Evolutionary conservation across 2,113 vertebrate genomes (phyloP), one percentile per base, ranked within the genome.

Genomic region (Gavialis gangeticus): DNA sequence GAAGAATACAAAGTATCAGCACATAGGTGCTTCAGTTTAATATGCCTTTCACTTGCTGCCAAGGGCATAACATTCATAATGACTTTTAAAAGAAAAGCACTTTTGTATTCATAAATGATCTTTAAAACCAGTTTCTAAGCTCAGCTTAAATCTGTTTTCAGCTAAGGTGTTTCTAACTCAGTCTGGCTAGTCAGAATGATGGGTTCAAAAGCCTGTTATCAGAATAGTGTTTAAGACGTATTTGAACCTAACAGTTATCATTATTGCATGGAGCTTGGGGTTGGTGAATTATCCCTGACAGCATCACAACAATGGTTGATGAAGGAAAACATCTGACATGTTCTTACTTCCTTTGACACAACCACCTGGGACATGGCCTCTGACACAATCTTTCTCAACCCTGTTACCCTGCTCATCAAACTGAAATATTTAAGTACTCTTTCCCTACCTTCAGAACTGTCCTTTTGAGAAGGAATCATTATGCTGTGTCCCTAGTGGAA

Each of bases 311-410:
- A 0, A 71, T 10, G 9, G 54, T 12, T 84, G 62, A 21, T 71
- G 87, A 85, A 28, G 13, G n/a, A 55, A 83, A 92, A 55, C 6
- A 18, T 75, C 58, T 76, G 57, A 34, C 62, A 21, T 2, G 1
- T 7, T 37, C 6, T 67, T 19, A n/a, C 13, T 77, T 81, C 5
- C 12, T 2, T 13, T 57, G 64, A 9, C 27, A 60, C 8, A 1
- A 9, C 10, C 3, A 1, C 17, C 0, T 30, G 21, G 73, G 15
- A 56, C 27, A 19, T 1, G 2, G 28, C 28, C n/a, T 84, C 34
- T 91, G 75, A 24, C 25, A 69, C 30, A 91, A 22, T 28, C 30
- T 66, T 18, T 34, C 54, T 27, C 56, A 56, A 6, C 22, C 46
- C 60, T 59, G 56, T 12, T 34, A 13, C 63, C 82, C 6, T 12